Conservation (phyloP, 2,797 vertebrate genomes). For the Pangasius mekongensis region DNA sequence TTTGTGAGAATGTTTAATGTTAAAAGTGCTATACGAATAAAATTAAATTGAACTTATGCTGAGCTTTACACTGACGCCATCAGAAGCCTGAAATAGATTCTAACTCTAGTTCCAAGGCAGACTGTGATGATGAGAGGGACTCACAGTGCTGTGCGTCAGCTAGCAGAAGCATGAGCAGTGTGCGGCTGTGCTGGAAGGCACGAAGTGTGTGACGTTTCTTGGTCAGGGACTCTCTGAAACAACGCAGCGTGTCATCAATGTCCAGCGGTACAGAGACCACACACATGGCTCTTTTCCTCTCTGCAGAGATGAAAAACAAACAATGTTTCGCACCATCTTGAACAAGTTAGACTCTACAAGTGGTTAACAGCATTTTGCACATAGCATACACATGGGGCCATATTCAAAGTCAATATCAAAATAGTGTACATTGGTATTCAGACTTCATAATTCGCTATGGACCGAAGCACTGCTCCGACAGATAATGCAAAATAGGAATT, state of each 20-base stretch:
- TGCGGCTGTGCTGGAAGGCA: conserved; percentile 83
- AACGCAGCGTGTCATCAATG: conserved; percentile 81
- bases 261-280: conserved; percentile 86
- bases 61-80: background rate
- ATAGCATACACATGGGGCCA: background rate
- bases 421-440: background rate
- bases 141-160: conserved; percentile 81
- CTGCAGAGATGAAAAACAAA: conserved; percentile 66
- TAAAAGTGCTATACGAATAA: background rate
- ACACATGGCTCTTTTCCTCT: conserved; percentile 68
- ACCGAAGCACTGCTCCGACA: background rate
- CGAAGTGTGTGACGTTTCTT: conserved; percentile 76
- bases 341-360: background rate
- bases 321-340: conserved; percentile 43
- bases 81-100: background rate
- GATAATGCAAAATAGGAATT: background rate
- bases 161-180: conserved; percentile 82
- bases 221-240: conserved; percentile 82
- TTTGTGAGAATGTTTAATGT: too few relatives aligned
- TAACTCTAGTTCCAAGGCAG: background rate
- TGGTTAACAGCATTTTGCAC: background rate
- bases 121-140: conserved; percentile 31
- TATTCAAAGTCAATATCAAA: background rate
- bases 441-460: background rate
- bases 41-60: background rate